Evolutionary conservation across 2,113 vertebrate species (phyloP).

Genomic region (Felis chaus): DNA sequence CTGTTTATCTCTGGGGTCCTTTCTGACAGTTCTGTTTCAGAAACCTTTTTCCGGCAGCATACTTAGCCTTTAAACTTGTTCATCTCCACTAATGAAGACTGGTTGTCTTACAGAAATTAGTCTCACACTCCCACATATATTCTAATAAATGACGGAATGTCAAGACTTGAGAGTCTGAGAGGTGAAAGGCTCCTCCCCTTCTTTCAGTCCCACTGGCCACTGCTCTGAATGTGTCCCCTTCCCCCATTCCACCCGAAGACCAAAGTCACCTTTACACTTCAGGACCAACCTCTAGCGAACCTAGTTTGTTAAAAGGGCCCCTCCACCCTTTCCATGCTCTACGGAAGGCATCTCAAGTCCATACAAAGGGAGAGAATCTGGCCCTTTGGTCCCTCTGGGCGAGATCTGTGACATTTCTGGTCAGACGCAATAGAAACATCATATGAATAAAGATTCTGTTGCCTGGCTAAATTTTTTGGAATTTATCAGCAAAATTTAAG

Average conservation of each 20-base stretch:
- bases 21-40: not conserved
- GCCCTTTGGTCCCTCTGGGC: not conserved
- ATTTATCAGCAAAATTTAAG: conserved; percentile 22
- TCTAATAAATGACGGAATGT: not conserved
- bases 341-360: no score
- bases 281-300: not conserved
- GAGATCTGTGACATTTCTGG: not conserved
- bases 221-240: not conserved
- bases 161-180: not conserved
- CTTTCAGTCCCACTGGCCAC: not conserved
- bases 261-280: not conserved
- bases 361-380: not conserved
- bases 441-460: not conserved
- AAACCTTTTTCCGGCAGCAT: not conserved
- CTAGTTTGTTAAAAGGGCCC: not conserved
- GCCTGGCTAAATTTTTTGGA: not conserved
- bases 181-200: not conserved
- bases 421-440: not conserved
- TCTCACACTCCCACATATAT: not conserved
- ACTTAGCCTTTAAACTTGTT: not conserved
- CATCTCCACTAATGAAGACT: not conserved
- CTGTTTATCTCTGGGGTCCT: not conserved
- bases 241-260: no score
- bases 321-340: rapidly evolving
- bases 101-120: not conserved